Evolutionary conservation across 2,113 vertebrate species (phyloP), one percentile per base, ranked within the genome.

Genomic region (Pachycephala philippinensis): DNA sequence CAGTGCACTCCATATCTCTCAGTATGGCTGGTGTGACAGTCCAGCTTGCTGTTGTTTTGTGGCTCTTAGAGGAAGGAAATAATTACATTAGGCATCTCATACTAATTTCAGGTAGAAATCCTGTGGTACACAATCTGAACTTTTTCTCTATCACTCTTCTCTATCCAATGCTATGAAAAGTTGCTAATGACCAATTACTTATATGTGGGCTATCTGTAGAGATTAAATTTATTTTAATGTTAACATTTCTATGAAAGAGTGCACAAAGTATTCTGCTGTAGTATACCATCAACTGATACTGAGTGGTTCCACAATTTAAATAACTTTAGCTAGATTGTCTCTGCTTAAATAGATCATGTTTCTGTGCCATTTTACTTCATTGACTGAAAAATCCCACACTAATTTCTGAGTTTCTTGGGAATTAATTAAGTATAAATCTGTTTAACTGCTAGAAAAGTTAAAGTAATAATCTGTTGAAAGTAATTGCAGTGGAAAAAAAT

Each of bases 341-440:
- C 72, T 72, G n/a, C 54, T 94, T 93, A 95, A 94, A 79, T 56
- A 70, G 33, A 84, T 90, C 33, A 17, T 84, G 18, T 63, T 91
- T 81, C 66, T 71, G 27, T 70, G 57, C 89, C 72, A 91, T 93
- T 96, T 95, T 97, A 87, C 85, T 80, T 88, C 84, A 90, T 65
- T 79, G 87, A 93, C 70, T 93, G 71, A 95, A 96, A 95, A 93
- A 89, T 82, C 50, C 76, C 42, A 70, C 61, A 89, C 19, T 94
- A 79, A 90, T 96, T 94, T 97, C 74, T 70, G 53, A 49, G 74
- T 59, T 95, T 31, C 86, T 95, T 91, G 33, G 76, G 81, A 97
- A 89, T 44, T 91, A 96, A 96, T 97, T 96, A 97, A 96, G 95
- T 87, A 87, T 82, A 90, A 95, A 94, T 94, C 82, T 95, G 27